These are phyloP conservation scores for Molossus alvarezi DNA, from an alignment of 2,797 vertebrate genomes.

Conservation along the genomic window DNA sequence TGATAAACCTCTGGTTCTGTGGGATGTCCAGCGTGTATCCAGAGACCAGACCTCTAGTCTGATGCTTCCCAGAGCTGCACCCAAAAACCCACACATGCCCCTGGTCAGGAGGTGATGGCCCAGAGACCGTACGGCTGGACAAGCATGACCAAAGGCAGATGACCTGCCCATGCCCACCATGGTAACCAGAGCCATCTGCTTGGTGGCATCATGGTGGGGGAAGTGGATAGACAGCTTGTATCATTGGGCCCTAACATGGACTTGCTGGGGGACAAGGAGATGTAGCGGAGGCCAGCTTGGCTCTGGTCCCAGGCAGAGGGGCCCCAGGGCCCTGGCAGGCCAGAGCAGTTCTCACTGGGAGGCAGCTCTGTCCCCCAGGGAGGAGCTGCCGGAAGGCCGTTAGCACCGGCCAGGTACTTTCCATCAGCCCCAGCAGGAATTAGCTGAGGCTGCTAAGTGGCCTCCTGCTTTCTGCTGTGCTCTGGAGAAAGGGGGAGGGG, in stretches of 20 bases:
- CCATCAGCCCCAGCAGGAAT: conserved; percentile 79
- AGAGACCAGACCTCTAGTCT: neutral
- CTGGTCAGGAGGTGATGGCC: neutral
- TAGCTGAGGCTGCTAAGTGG: conserved; percentile 90
- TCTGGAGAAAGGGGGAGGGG: conserved; percentile 83
- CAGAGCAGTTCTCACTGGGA: neutral
- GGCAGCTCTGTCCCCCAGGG: neutral
- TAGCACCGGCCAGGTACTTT: conserved; percentile 66
- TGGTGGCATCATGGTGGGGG: neutral
- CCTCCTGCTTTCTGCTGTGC: conserved; percentile 86
- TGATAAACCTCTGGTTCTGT: neutral
- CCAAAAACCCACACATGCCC: neutral
- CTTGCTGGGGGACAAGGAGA: neutral
- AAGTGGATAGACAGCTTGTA: neutral
- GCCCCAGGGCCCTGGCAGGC: neutral
- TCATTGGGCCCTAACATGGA: neutral
- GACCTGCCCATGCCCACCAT: neutral
- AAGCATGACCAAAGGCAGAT: neutral
- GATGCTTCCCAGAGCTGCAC: neutral
- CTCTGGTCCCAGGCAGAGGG: neutral
- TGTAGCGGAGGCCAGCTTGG: neutral
- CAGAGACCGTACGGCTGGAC: neutral
- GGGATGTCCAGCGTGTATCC: neutral
- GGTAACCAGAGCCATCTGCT: neutral
- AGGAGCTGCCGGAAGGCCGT: neutral